phyloP scores from a whole-genome alignment of 2,797 vertebrate genomes.

The Enteromius mattozi region DNA sequence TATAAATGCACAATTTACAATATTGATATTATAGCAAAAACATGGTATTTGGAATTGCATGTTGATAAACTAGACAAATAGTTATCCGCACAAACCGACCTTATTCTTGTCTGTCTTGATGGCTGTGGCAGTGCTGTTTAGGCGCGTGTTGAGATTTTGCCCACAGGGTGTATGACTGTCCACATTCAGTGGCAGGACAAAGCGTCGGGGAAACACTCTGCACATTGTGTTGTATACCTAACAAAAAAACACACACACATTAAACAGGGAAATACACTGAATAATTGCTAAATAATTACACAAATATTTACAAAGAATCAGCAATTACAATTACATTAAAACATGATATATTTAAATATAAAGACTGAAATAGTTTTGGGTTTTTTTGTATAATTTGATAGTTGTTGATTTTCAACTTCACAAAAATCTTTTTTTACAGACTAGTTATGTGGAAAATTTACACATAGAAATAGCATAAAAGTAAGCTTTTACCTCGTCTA shows the following conservation, averaged over 20 bases:
- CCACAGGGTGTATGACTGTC: slow-evolving; percentile 67
- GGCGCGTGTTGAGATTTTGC: slow-evolving; percentile 77
- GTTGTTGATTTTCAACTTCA: not conserved
- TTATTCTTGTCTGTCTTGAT: slow-evolving; percentile 71
- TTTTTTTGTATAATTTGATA: not conserved
- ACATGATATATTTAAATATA: not conserved
- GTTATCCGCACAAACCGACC: slow-evolving; percentile 58
- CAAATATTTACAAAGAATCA: not conserved
- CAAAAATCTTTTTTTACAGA: not conserved
- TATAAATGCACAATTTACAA: not conserved
- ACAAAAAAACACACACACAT: not conserved
- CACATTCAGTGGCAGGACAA: slow-evolving; percentile 85
- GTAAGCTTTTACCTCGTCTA: slow-evolving; percentile 71
- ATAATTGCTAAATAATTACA: not conserved
- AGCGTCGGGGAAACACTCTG: slow-evolving; percentile 84
- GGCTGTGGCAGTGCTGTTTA: slow-evolving; percentile 76
- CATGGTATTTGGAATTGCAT: not conserved
- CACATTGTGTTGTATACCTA: slow-evolving; percentile 81
- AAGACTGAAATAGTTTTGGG: not conserved
- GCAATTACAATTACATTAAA: not conserved
- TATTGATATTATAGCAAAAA: not conserved
- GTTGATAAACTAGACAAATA: not conserved
- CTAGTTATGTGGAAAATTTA: not conserved
- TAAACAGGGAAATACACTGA: not conserved
- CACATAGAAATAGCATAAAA: not conserved